Percentiles rank a stretch among this genome's conserved stretches.
Evolutionary conservation across 23 tunicate genomes (phyloP).

Genomic region (Trididemnum clinides): DNA sequence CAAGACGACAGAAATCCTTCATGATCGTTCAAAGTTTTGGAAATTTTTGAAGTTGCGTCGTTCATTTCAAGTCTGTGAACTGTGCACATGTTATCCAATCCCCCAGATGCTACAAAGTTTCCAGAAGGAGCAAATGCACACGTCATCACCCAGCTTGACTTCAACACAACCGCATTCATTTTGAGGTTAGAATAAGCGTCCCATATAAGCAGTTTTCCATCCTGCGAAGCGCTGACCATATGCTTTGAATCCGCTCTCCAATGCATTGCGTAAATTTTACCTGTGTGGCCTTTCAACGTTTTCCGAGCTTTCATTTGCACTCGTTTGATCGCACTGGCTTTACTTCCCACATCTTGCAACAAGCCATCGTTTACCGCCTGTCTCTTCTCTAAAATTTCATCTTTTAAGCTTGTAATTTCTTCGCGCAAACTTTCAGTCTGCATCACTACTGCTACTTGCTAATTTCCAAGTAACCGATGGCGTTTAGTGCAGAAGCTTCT

Average conservation of each 20-base stretch:
- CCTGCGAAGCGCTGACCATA: slow-evolving; percentile 31
- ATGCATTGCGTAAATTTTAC: slow-evolving; percentile 26
- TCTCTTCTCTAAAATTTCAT: not conserved
- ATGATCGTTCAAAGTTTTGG: not conserved
- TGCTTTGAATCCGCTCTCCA: slow-evolving; percentile 34
- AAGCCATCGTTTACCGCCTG: slow-evolving; percentile 14
- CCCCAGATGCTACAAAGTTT: slow-evolving; percentile 74
- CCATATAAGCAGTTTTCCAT: slow-evolving; percentile 23
- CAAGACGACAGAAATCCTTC: slow-evolving; percentile 24
- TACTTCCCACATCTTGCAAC: not conserved
- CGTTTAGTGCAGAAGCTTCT: too few species aligned
- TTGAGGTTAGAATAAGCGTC: not conserved
- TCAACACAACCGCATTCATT: slow-evolving; percentile 50
- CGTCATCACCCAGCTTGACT: slow-evolving; percentile 83
- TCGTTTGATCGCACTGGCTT: slow-evolving; percentile 2
- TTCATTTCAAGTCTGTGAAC: slow-evolving; percentile 46
- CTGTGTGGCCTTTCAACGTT: slow-evolving; percentile 16
- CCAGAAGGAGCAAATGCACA: slow-evolving; percentile 81
- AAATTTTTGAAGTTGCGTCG: not conserved
- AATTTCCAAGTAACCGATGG: too few species aligned
- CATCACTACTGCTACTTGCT: too few species aligned
- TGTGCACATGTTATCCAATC: slow-evolving; percentile 75
- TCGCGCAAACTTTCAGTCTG: not conserved
- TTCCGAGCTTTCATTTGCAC: slow-evolving; percentile 22
- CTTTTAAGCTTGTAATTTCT: not conserved